A percentile compares a stretch with the other conserved stretches of the same genome.
phyloP scores from a whole-genome alignment of 2,113 vertebrate species.

The Nothocercus julius region DNA sequence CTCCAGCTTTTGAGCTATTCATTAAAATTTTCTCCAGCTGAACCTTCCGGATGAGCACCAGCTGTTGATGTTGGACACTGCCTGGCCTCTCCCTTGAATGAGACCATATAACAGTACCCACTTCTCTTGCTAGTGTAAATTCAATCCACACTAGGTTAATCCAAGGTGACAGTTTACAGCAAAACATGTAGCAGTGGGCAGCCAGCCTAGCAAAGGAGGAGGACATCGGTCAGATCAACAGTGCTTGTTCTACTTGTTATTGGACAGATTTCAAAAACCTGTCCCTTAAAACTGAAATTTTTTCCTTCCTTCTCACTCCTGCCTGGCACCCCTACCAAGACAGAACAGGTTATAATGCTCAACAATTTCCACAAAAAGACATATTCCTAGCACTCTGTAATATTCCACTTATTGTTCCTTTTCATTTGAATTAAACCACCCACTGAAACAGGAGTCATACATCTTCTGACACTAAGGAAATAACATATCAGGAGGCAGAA shows the following conservation, averaged over 20 bases:
- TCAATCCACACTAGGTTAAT: not conserved
- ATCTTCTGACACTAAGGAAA: not conserved
- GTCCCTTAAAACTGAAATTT: not conserved
- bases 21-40: not conserved
- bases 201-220: not conserved
- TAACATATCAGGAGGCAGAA: not conserved
- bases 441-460: not conserved
- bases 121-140: not conserved
- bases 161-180: not conserved
- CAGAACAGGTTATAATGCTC: not conserved
- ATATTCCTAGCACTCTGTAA: not conserved
- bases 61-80: not conserved
- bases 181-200: not conserved
- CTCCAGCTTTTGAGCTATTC: not conserved
- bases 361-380: not conserved
- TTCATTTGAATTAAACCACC: not conserved
- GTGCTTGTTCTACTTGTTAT: not conserved
- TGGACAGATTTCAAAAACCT: not conserved
- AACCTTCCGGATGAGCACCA: not conserved
- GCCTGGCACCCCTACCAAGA: not conserved
- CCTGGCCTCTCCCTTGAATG: not conserved
- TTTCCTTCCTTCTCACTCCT: not conserved
- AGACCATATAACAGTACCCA: not conserved
- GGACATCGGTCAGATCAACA: fast-evolving
- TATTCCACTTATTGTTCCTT: not conserved